Conservation (phyloP, 2,113 vertebrate species). For the Trachemys scripta region DNA sequence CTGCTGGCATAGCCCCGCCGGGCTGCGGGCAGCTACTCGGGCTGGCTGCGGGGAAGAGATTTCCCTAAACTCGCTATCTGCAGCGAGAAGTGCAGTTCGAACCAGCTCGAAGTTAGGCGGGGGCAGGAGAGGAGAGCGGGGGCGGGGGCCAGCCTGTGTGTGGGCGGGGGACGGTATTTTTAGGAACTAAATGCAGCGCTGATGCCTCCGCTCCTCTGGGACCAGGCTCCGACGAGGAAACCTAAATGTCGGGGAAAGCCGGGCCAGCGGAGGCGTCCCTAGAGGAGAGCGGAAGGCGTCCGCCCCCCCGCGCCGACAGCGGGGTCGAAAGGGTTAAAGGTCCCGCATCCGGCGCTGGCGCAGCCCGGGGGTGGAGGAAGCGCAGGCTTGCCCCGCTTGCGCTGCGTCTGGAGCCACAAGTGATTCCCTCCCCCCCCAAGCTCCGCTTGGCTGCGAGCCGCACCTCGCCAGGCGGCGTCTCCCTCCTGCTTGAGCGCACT, state of each 20-base stretch:
- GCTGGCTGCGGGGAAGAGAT: not conserved
- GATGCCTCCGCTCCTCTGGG: not conserved
- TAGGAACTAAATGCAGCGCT: too few species aligned
- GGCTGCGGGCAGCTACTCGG: too few species aligned
- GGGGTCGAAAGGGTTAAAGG: not conserved
- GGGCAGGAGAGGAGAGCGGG: not conserved
- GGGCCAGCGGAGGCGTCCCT: not conserved
- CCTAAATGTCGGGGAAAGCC: not conserved
- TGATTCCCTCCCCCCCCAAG: fast-evolving
- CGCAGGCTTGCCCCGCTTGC: too few species aligned
- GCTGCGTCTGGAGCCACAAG: fast-evolving
- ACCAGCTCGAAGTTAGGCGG: not conserved
- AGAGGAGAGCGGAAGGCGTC: not conserved
- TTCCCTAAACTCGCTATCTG: not conserved
- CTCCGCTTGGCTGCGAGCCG: not conserved
- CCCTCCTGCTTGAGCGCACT: too few species aligned
- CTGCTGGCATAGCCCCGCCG: too few species aligned
- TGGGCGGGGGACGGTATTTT: not conserved
- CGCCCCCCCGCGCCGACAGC: not conserved
- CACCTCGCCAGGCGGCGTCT: not conserved
- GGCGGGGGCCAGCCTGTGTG: too few species aligned
- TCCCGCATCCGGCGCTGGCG: not conserved
- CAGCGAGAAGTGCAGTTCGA: not conserved
- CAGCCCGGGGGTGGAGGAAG: not conserved
- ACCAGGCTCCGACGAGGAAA: not conserved